A percentile compares a stretch with the other conserved stretches of the same genome.
Conservation (phyloP, 2,113 vertebrate species). For the Calonectris borealis region DNA sequence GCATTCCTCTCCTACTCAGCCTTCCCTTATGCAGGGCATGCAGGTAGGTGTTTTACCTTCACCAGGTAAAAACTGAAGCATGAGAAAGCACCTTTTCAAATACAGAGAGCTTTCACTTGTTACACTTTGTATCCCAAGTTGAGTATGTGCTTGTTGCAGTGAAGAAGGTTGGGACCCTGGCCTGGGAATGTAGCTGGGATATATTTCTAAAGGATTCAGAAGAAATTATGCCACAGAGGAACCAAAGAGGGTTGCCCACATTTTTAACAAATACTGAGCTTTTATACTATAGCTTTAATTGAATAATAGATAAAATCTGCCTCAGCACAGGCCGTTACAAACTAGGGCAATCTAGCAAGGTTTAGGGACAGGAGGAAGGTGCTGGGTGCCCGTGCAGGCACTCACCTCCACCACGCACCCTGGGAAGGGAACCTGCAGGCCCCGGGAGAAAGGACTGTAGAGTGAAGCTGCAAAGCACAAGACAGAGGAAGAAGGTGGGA, state of each 20-base stretch:
- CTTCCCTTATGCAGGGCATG: no score
- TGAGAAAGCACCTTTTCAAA: neutral
- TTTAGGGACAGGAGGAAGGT: neutral
- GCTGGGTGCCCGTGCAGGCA: neutral
- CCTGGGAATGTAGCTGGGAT: neutral
- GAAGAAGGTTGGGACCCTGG: neutral
- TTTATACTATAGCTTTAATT: neutral
- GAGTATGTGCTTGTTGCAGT: neutral
- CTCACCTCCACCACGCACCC: neutral
- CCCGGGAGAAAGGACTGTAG: rapidly evolving
- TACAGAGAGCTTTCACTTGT: neutral
- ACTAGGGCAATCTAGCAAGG: neutral
- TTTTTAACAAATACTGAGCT: neutral
- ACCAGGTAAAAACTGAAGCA: neutral
- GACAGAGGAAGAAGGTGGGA: neutral
- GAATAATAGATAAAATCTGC: neutral
- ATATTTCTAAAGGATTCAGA: neutral
- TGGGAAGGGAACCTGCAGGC: neutral
- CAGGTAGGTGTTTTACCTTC: neutral
- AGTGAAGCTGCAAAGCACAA: neutral
- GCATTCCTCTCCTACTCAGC: neutral
- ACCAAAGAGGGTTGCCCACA: neutral
- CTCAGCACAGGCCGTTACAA: neutral
- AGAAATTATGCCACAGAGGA: neutral
- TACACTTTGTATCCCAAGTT: neutral